Base-by-base conservation (phyloP, 2,888 invertebrate genomes). In the Drosophila monieri region DNA sequence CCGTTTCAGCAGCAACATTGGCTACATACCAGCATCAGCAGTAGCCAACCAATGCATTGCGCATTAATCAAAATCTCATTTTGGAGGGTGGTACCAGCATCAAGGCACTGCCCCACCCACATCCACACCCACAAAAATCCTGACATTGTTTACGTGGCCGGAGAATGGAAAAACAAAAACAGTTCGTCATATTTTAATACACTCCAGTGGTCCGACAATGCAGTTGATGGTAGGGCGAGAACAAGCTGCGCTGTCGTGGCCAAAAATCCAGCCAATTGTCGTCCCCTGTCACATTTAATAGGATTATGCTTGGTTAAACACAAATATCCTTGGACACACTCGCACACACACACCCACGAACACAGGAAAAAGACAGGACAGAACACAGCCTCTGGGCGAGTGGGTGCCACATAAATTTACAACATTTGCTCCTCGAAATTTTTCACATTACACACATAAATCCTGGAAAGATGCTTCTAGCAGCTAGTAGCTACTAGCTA, bases 61-160 rank as follows among this genome's bases (percentile, higher is more conserved):
- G 75, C 88, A 86, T 88, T 86, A 89, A 86, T 86, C 85, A 89
- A 80, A 85, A 88, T 77, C 86, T 78, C 80, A 76, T 89, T 83
- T 84, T 70, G 66, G 66, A 21, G 57, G 59, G 56, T 59, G 35
- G 47, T 44, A 21, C 35, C 60, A 37, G 25, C 46, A 18, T 41
- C 41, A 15, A 15, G 9, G 9, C 41, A 14, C 14, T 14, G 6
- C 14, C 6, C 27, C 62, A 41, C 10, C 18, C 15, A 47, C 15
- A 43, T 18, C n/a, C 18, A 52, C 53, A 35, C 3, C 41, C 39
- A 56, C 23, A 37, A 27, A 27, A 8, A 48, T 37, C 21, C 27
- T 10, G 41, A n/a, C 62, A 58, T 62, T 64, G 66, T 49, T 74
- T 76, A 67, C 60, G 55, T 49, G 47, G 43, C 25, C 14, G 51